Base-by-base conservation (phyloP, 2,113 vertebrate genomes). In the Neofelis nebulosa region DNA sequence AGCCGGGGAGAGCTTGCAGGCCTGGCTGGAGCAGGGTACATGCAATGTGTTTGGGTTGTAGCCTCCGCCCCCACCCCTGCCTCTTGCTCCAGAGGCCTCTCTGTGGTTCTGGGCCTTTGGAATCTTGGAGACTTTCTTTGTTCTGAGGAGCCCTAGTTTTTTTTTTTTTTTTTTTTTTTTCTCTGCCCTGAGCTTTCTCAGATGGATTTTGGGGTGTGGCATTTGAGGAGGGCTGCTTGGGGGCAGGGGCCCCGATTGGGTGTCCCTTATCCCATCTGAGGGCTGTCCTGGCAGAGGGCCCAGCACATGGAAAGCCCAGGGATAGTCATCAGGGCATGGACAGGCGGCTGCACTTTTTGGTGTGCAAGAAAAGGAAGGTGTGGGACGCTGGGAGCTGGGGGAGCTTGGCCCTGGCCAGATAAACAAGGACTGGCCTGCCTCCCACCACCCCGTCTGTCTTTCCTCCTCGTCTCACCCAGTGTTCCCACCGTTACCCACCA, bases 391-490 rank as follows among this genome's bases (percentile, higher is more conserved):
- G 4, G 55, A 1, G 14, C 1, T 2, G 52, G 29, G 27, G 89
- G 74, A 78, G 48, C 3, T 16, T 11, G 13, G 18, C 23, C 33
- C 41, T 63, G 85, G 65, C n/a, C 36, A 6, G 71, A 4, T 33
- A 0, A 52, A 41, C 23, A 19, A 66, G 38, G 61, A 3, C 31
- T 18, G 13, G 16, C 36, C 41, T 0, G 27, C 48, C 3, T 5
- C 23, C 63, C 8, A 25, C 14, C 27, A 7, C 14, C 61, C 2
- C 18, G 1, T 0, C 84, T 1, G 2, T 5, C 29, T 50, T 14
- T 23, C 3, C 19, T 25, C 63, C 1, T 6, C 45, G 19, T 4
- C 7, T 55, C 2, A 33, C 14, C 14, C 8, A 0, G 4, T 0
- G 18, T 5, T 5, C 71, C 27, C 0, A 13, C 66, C 2, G 0